phyloP scores from a whole-genome alignment of 2,113 vertebrate species.

The Oryzias melastigma region DNA sequence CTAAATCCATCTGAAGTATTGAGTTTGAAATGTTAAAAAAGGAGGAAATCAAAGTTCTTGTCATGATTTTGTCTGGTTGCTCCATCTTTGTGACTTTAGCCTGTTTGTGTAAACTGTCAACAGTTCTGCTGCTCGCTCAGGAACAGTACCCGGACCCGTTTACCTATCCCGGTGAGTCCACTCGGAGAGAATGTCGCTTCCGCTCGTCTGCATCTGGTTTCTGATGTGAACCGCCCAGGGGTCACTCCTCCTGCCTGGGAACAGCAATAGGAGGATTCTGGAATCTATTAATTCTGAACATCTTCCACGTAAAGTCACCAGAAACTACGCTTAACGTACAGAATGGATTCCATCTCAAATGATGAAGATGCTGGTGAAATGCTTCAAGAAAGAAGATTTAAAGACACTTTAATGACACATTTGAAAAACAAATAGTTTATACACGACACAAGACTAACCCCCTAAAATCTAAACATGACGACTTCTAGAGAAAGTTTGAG shows the following conservation, averaged over 20 bases:
- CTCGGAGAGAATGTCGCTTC: slow-evolving; percentile 29
- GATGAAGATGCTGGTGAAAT: no score
- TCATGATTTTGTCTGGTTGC: background rate
- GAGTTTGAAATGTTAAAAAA: no score
- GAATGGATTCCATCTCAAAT: no score
- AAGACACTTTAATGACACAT: no score
- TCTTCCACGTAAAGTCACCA: slow-evolving; percentile 51
- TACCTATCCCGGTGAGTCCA: slow-evolving; percentile 66
- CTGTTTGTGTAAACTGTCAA: slow-evolving; percentile 29
- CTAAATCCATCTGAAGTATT: no score
- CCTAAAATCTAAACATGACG: no score
- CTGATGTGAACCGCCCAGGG: slow-evolving; percentile 53
- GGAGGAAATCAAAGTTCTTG: no score
- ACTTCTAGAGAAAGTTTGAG: no score
- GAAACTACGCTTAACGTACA: background rate
- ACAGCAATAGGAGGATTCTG: slow-evolving; percentile 34
- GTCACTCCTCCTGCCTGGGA: slow-evolving; percentile 26
- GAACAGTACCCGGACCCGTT: slow-evolving; percentile 49
- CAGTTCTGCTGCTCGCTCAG: slow-evolving; percentile 70
- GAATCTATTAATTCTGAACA: slow-evolving; percentile 44
- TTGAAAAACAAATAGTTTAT: no score
- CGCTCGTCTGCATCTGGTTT: slow-evolving; percentile 56
- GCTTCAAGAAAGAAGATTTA: no score
- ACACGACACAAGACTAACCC: no score
- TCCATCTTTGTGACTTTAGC: slow-evolving; percentile 5